A percentile compares a stretch with the other conserved stretches of the same genome.
Evolutionary conservation across 2,113 vertebrate genomes (phyloP).

Genomic region (Acanthisitta chloris): DNA sequence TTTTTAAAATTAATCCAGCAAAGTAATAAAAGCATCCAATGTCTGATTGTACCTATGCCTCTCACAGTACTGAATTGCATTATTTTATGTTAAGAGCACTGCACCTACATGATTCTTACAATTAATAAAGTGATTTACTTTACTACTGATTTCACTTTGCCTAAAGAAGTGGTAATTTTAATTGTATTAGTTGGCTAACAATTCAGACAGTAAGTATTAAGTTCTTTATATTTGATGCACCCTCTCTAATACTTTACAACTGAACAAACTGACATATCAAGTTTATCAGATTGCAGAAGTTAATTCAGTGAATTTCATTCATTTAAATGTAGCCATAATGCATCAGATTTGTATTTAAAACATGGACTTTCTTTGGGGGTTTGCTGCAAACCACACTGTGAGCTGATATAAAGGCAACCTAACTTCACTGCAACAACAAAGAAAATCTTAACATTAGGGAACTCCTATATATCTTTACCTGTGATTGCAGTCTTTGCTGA

Average conservation of each 20-base stretch:
- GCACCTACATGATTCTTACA: neutral
- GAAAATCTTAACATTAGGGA: neutral
- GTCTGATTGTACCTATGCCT: neutral
- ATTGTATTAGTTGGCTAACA: neutral
- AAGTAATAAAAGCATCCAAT: neutral
- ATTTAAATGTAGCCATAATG: neutral
- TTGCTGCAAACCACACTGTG: neutral
- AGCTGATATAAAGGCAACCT: neutral
- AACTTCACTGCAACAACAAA: neutral
- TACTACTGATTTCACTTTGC: neutral
- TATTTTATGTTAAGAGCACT: neutral
- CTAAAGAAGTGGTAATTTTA: neutral
- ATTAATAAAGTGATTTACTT: neutral
- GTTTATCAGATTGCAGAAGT: neutral
- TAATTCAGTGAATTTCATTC: neutral
- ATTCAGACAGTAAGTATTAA: neutral
- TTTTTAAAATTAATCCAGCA: neutral
- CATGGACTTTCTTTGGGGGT: neutral
- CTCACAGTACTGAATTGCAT: neutral
- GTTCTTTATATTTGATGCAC: neutral
- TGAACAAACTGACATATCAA: neutral
- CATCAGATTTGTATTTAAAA: neutral
- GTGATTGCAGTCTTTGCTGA: slow-evolving; percentile 80
- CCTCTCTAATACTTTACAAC: neutral
- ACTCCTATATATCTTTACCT: slow-evolving; percentile 68